Percentiles rank a stretch among this genome's conserved stretches.
Conservation (phyloP, 2,888 invertebrate species). For the Drosophila vallismaia region DNA sequence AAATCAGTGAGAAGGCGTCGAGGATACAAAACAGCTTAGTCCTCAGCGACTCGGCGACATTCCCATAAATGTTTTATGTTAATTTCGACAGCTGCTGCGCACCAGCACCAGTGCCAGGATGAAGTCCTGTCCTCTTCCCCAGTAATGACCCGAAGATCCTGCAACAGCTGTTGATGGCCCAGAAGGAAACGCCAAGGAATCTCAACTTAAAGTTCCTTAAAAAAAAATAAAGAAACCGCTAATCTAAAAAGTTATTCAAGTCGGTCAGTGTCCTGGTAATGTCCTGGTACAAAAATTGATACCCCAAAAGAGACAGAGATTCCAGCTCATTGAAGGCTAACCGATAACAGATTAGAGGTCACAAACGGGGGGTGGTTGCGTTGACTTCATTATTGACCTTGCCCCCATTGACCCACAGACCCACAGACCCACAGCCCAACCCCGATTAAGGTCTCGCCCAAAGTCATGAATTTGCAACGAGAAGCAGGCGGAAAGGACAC, state of each 20-base stretch:
- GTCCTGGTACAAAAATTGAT: background rate
- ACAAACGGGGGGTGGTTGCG: background rate
- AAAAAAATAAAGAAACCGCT: background rate
- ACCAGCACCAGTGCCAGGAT: constrained; percentile 5
- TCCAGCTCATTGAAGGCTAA: constrained; percentile 4
- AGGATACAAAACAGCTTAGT: constrained; percentile 34
- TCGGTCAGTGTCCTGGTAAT: constrained; percentile 1
- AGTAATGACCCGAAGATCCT: background rate
- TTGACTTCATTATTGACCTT: constrained; percentile 33
- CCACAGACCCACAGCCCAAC: too few species aligned
- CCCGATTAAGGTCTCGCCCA: background rate
- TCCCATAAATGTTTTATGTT: constrained; percentile 69
- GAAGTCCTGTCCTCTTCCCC: background rate
- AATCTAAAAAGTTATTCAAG: background rate
- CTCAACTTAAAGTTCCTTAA: background rate
- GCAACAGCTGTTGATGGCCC: constrained; percentile 1
- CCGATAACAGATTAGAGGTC: constrained; percentile 24
- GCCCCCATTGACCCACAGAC: background rate
- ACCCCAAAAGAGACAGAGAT: background rate
- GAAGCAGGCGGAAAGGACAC: background rate
- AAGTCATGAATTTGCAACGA: constrained; percentile 57
- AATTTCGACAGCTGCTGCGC: constrained; percentile 49
- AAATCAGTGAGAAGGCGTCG: constrained; percentile 18
- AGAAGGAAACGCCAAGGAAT: background rate
- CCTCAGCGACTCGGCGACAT: constrained; percentile 43